Percentiles rank a stretch among this genome's conserved stretches.
These are phyloP conservation scores for Drosophila parabipectinata DNA, from an alignment of 1,140 invertebrate species.

Conservation along the genomic window DNA sequence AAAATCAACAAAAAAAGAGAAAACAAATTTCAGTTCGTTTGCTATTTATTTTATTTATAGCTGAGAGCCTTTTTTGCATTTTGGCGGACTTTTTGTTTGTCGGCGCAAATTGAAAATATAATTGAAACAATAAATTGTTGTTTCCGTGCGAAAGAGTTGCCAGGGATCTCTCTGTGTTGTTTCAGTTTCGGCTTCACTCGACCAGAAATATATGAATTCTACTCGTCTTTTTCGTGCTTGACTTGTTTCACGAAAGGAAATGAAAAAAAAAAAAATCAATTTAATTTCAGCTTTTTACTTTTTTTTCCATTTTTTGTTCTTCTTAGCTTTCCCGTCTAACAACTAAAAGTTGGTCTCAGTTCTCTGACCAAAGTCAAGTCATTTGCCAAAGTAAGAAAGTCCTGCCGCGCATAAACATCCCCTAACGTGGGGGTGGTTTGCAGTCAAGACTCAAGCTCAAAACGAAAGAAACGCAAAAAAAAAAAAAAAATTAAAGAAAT, in stretches of 20 bases:
- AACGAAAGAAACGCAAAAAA: slow-evolving; percentile 45
- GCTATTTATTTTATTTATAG: slow-evolving; percentile 79
- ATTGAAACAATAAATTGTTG: slow-evolving; percentile 79
- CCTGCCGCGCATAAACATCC: slow-evolving; percentile 73
- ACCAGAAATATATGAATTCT: slow-evolving; percentile 1
- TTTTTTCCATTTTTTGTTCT: slow-evolving; percentile 1
- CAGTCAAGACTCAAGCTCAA: slow-evolving; percentile 31
- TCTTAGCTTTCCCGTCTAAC: slow-evolving; percentile 1
- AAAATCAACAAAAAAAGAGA: slow-evolving; percentile 2
- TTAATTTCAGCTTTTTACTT: slow-evolving; percentile 48
- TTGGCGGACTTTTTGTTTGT: slow-evolving; percentile 71
- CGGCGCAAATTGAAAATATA: slow-evolving; percentile 81
- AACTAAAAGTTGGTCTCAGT: slow-evolving; percentile 49
- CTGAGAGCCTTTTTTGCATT: slow-evolving; percentile 69
- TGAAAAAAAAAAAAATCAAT: slow-evolving; percentile 40
- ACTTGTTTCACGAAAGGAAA: slow-evolving; percentile 10
- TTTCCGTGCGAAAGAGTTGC: slow-evolving; percentile 58
- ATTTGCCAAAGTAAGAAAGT: slow-evolving; percentile 71
- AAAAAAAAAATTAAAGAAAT: slow-evolving; percentile 69
- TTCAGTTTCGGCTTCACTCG: background rate
- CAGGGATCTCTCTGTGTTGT: slow-evolving; percentile 6
- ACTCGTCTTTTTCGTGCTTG: background rate
- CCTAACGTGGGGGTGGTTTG: slow-evolving; percentile 75
- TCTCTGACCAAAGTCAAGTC: slow-evolving; percentile 74
- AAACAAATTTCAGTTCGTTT: slow-evolving; percentile 51